Evolutionary conservation across 1,140 invertebrate species (phyloP), one percentile per base, ranked within the genome.

Genomic region (Zeugodacus cucurbitae): DNA sequence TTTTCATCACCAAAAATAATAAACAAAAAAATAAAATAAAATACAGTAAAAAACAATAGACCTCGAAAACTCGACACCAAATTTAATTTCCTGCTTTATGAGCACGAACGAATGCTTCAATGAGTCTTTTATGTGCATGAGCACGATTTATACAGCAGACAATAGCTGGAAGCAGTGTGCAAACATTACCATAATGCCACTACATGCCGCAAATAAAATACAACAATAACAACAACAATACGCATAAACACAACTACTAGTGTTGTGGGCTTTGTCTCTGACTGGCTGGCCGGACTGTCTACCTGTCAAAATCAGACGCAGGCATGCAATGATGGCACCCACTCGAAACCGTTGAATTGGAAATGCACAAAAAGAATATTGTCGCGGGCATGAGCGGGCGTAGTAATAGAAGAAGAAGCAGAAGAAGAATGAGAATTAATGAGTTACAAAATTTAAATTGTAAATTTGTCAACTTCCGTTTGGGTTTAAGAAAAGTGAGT

Each of bases 401-500:
- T 14, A 48, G 37, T 48, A 29, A 26, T 48, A n/a, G 22, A 29
- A 10, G 37, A 82, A 82, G 37, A 44, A 48, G 26, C n/a, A 54
- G n/a, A n/a, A 82, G 37, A 54, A 54, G 44, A 26, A 48, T 26
- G 48, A 14, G 11, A 48, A 26, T 82, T 26, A 44, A 54, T 82
- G 67, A 74, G 67, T 48, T 48, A 82, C 14, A 41, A 82, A 82
- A 82, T 54, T 82, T 82, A 82, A 54, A 82, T 82, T 82, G 74
- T 82, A 82, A 82, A 82, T 82, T 82, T 48, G 74, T 82, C 41
- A 82, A 82, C 41, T 82, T 48, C 74, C 74, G 74, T 82, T 82
- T 44, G 17, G 67, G 34, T 82, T 70, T 82, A 34, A 82, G 41
- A 82, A 82, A 82, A 48, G 4, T 54, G 10, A 1, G 3, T 44